Evolutionary conservation across 2,888 invertebrate genomes (phyloP).

Genomic region (Drosophila kanekoi): DNA sequence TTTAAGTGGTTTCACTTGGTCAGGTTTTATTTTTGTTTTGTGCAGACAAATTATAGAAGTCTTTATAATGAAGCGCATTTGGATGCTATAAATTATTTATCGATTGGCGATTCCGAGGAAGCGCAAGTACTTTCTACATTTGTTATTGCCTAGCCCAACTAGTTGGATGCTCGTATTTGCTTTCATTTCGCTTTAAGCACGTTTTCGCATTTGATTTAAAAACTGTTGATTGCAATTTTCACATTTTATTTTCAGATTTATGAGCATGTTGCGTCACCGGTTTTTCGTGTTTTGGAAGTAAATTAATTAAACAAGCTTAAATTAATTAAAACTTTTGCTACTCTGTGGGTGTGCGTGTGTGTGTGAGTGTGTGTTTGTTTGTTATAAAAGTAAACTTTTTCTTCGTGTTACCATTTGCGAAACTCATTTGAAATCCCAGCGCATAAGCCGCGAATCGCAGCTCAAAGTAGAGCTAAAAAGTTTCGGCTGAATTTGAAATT

Average conservation of each 20-base stretch:
- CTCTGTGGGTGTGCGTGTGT: neutral
- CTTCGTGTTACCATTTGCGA: conserved; percentile 34
- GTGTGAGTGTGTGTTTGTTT: conserved; percentile 14
- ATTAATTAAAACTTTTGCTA: conserved; percentile 59
- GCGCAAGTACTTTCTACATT: neutral
- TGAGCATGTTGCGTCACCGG: conserved; percentile 1
- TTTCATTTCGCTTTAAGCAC: conserved; percentile 12
- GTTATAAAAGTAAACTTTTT: conserved; percentile 34
- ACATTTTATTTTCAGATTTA: conserved; percentile 4
- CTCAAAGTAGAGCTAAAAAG: conserved; percentile 28
- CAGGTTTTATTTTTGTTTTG: conserved; percentile 18
- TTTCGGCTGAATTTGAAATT: conserved; percentile 48
- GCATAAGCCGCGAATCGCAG: conserved; percentile 16
- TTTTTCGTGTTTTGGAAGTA: conserved; percentile 16
- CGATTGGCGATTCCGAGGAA: conserved; percentile 25
- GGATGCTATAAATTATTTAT: conserved; percentile 43
- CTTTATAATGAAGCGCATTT: conserved; percentile 37
- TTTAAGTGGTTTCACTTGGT: conserved; percentile 37
- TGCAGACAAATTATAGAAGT: conserved; percentile 11
- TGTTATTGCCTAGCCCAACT: neutral
- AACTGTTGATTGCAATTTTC: neutral
- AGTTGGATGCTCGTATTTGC: neutral
- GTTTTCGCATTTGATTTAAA: neutral
- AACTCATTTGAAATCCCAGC: conserved; percentile 35
- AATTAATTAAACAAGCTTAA: conserved; percentile 48